Base-by-base conservation (phyloP, 1,140 invertebrate genomes). In the Galleria mellonella region DNA sequence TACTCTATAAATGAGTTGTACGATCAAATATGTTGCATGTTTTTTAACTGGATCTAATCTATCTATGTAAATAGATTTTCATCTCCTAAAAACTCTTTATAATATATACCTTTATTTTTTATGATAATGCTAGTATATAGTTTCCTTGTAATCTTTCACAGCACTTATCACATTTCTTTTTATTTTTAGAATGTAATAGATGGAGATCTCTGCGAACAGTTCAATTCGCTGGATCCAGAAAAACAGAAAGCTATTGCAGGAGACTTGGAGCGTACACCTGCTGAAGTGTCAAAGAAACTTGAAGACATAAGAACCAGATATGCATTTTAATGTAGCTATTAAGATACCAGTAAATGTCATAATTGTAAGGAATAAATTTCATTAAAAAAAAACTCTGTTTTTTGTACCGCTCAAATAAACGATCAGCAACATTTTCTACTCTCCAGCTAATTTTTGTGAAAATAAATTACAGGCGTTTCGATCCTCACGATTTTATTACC, bases 121-220 rank as follows among this genome's bases (percentile, higher is more conserved):
- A n/a, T n/a, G n/a, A n/a, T n/a, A n/a, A n/a, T n/a, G n/a, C n/a
- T n/a, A n/a, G n/a, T n/a, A n/a, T n/a, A n/a, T n/a, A n/a, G n/a
- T n/a, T n/a, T n/a, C n/a, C n/a, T n/a, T n/a, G n/a, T n/a, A n/a
- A n/a, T n/a, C n/a, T n/a, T 23, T 3, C 2, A 23, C 6, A 23
- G 17, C 6, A 2, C 17, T 23, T 6, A 23, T 23, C 2, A 3
- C 6, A 23, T 6, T 23, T 23, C 17, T 23, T 42, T 43, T 33
- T 63, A 53, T 63, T 87, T 88, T 47, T 79, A 97, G 91, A 98
- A 97, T 88, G 97, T 99, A 0, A 95, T 99, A 52, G 98, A 99
- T 85, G 98, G 98, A 4, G 98, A 99, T 85, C 87, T 99, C 2
- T 99, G 98, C 82, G 98, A 99, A 86, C 97, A 99, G 85, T 99